These are phyloP conservation scores for Harlomillsia oculata DNA, from an alignment of 1,140 invertebrate species.

Conservation along the genomic window DNA sequence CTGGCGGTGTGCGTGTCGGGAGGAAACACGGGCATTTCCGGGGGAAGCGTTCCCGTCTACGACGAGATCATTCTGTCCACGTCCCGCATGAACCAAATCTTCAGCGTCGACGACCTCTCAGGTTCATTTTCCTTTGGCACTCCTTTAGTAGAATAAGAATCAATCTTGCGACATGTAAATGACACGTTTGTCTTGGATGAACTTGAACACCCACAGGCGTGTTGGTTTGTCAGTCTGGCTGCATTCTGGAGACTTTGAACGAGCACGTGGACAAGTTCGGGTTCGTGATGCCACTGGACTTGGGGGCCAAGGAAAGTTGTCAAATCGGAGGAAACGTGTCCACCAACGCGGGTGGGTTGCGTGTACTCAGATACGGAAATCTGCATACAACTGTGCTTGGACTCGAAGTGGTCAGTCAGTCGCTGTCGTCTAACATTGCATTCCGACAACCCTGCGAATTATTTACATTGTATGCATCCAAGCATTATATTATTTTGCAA, in stretches of 20 bases:
- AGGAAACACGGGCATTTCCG: slow-evolving; percentile 86
- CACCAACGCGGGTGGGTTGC: slow-evolving; percentile 74
- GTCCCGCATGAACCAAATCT: slow-evolving; percentile 74
- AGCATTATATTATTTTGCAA: too few relatives aligned
- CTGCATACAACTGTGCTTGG: slow-evolving; percentile 84
- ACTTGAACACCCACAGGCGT: slow-evolving; percentile 51
- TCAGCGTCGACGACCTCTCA: slow-evolving; percentile 67
- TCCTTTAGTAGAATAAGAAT: not conserved
- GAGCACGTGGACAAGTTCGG: slow-evolving; percentile 57
- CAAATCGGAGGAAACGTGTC: slow-evolving; percentile 96
- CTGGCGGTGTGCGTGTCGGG: slow-evolving; percentile 85
- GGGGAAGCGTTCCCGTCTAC: slow-evolving; percentile 87
- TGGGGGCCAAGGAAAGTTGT: slow-evolving; percentile 93
- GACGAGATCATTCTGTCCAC: slow-evolving; percentile 90
- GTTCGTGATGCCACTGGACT: slow-evolving; percentile 89
- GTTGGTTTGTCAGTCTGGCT: slow-evolving; percentile 80
- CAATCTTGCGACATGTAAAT: not conserved
- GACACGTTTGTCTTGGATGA: too few relatives aligned
- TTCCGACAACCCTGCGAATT: too few relatives aligned
- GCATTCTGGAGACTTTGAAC: slow-evolving; percentile 79
- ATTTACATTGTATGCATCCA: too few relatives aligned
- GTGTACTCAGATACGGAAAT: slow-evolving; percentile 87
- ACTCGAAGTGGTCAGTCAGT: slow-evolving; percentile 70
- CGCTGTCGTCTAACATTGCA: too few relatives aligned
- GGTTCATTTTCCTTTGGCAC: slow-evolving; percentile 47